phyloP scores from a whole-genome alignment of 2,888 invertebrate genomes.

The Hypselothyrea guttata region DNA sequence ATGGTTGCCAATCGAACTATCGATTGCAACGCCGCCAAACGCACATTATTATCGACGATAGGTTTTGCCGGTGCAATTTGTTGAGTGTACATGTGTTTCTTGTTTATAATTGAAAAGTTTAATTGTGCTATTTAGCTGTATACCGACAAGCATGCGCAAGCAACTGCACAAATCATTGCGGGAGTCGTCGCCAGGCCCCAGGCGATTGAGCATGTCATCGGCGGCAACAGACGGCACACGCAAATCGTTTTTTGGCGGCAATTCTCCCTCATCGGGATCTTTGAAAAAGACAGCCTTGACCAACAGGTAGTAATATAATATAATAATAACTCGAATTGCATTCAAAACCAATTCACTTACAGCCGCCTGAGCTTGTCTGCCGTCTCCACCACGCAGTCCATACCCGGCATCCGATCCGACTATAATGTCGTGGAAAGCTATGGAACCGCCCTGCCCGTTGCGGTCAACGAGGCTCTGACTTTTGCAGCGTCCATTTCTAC shows the following conservation, averaged over 20 bases:
- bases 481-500: constrained; percentile 86
- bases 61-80: constrained; percentile 37
- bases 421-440: constrained; percentile 90
- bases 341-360: no score
- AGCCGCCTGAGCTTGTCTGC: constrained; percentile 85
- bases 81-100: constrained; percentile 45
- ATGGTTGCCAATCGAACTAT: no score
- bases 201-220: constrained; percentile 63
- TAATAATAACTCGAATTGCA: no score
- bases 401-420: constrained; percentile 90
- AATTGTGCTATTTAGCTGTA: constrained; percentile 5
- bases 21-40: neutral
- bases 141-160: constrained; percentile 57
- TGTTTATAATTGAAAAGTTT: constrained; percentile 29
- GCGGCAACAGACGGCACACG: constrained; percentile 56
- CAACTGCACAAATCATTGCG: constrained; percentile 67
- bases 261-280: constrained; percentile 32
- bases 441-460: constrained; percentile 91
- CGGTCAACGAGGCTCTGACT: constrained; percentile 93
- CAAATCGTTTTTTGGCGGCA: constrained; percentile 73
- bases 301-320: constrained; percentile 53
- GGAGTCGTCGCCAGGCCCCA: constrained; percentile 67
- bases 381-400: constrained; percentile 86
- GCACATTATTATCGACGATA: constrained; percentile 1
- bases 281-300: constrained; percentile 67